Base-by-base conservation (phyloP, 2,888 invertebrate genomes). In the Cancer borealis region DNA sequence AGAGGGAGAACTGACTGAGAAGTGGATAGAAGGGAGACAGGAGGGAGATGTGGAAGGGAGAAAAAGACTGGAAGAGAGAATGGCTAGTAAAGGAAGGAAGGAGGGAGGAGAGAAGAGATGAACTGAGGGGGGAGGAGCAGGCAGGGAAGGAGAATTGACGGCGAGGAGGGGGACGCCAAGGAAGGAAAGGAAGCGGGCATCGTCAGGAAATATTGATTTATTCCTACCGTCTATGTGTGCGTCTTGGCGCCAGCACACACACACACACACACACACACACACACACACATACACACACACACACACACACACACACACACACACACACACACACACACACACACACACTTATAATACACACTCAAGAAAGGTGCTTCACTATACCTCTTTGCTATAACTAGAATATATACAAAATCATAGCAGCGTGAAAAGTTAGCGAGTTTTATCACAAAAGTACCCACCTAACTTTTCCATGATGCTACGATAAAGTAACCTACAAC, bases 181-280 rank as follows among this genome's bases (percentile, higher is more conserved):
- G 66, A 66, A 79, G 79, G 79, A 26, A 79, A 30, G 79, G 79
- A 79, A 79, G 30, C 79, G 30, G 30, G 79, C 30, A 79, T 79
- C 79, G 79, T 79, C 79, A 79, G 79, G 73, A 79, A 30, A 79
- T 79, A 79, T 79, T 79, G 79, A 79, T 79, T 79, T 79, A 79
- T 79, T 79, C 79, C 30, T 79, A 8, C 79, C 79, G 79, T 66
- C 66, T 66, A 66, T 66, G 21, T 66, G 66, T 66, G 66, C 66
- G 66, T 30, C 79, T 79, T 79, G 79, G 79, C 79, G 79, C 79
- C 79, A 79, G 30, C 26, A 26, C 5, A 79, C 79, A 79, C 79
- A 79, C 79, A 79, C 26, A 79, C 79, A 79, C 66, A 66, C 79
- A 30, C 26, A 79, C 79, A 79, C 79, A 79, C 79, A 79, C 79